These are phyloP conservation scores for Hymenopus coronatus DNA, from an alignment of 2,888 invertebrate genomes.

Conservation along the genomic window DNA sequence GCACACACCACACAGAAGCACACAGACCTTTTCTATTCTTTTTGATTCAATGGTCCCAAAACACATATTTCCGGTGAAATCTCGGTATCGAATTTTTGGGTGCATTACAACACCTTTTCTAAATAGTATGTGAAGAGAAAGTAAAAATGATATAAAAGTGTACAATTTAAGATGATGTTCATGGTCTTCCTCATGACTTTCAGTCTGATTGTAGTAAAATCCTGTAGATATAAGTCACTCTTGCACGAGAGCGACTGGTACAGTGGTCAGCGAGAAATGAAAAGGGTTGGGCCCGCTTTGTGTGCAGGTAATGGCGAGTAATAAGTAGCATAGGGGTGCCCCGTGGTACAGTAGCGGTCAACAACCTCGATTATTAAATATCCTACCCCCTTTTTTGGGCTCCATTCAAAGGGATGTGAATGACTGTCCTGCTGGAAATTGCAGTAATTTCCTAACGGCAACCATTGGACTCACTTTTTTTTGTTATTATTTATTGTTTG, in stretches of 20 bases:
- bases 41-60: too few species aligned
- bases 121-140: too few species aligned
- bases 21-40: too few species aligned
- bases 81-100: too few species aligned
- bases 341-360: background rate
- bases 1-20: too few species aligned
- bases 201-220: too few species aligned
- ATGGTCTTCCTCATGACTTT: too few species aligned
- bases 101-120: too few species aligned
- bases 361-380: conserved; percentile 14
- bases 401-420: background rate
- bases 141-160: too few species aligned
- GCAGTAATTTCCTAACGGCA: background rate
- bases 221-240: background rate
- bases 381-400: background rate
- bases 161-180: too few species aligned
- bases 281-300: background rate
- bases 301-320: conserved; percentile 11
- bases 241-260: background rate
- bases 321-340: conserved; percentile 3
- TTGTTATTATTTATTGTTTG: background rate
- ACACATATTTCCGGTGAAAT: too few species aligned
- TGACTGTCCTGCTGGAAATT: background rate
- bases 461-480: background rate
- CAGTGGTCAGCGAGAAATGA: background rate